Evolutionary conservation across 2,113 vertebrate species (phyloP), one percentile per base, ranked within the genome.

Genomic region (Macrotis lagotis): DNA sequence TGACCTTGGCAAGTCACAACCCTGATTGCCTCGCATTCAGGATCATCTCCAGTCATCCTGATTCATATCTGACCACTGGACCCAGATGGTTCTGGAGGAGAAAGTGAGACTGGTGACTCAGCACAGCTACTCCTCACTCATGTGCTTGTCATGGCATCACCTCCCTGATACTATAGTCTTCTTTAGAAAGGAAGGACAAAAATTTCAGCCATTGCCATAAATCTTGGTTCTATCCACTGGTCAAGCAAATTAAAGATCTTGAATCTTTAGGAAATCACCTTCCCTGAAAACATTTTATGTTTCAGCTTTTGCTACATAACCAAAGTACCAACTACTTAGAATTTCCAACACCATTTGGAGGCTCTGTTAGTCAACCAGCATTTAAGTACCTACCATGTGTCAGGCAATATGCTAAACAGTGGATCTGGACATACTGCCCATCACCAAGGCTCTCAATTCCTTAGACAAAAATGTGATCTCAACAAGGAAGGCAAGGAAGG

Each of bases 401-500:
- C 59, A 25, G 44, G 50, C 7, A 19, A 22, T 5, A 3, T 59
- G 49, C 22, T 49, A 95, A 88, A 53, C 7, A 14, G 55, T 26
- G 26, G 51, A 50, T 53, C 12, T 37, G 52, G 47, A 66, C 7
- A 1, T 51, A 92, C 37, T 25, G 66, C 0, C 24, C 44, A 44
- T 51, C 24, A 90, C 10, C 31, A 14, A n/a, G 52, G 8, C 48
- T 37, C 74, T 48, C 89, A 52, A 51, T 66, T 24, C 89, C 47
- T 92, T 96, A 22, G 51, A 28, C 59, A 91, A 55, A 92, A 89
- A 74, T 52, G 90, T 91, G 59, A 94, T 51, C 95, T 92, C 88
- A 83, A 88, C 59, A 93, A 95, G 91, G 96, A 96, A 96, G 90
- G 50, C 74, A 88, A 90, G n/a, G 90, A 51, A 92, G 37, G 50